Evolutionary conservation across 2,888 invertebrate species (phyloP).

Genomic region (Sepiola atlantica): DNA sequence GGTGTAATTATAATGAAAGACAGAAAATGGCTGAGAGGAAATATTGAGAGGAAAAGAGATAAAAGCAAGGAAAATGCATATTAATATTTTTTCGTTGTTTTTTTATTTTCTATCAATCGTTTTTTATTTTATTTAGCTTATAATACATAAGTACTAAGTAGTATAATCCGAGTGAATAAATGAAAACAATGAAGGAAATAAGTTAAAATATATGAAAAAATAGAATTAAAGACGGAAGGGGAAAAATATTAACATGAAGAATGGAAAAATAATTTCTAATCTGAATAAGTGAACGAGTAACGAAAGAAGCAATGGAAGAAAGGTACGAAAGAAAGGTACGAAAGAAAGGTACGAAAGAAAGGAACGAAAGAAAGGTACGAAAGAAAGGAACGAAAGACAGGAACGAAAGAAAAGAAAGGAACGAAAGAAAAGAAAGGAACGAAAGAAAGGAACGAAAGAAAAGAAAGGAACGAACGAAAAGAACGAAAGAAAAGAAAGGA

Average conservation of each 20-base stretch:
- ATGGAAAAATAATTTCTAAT: not conserved
- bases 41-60: too few species aligned
- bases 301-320: not conserved
- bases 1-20: too few species aligned
- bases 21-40: too few species aligned
- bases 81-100: too few species aligned
- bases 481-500: not conserved
- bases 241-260: not conserved
- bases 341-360: not conserved
- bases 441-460: not conserved
- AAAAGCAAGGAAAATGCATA: too few species aligned
- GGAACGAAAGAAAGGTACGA: not conserved
- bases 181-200: not conserved
- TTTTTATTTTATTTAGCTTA: too few species aligned
- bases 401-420: not conserved
- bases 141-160: too few species aligned
- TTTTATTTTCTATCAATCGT: too few species aligned
- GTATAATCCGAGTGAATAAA: not conserved
- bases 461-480: not conserved
- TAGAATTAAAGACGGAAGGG: not conserved
- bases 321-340: not conserved
- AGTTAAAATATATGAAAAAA: not conserved
- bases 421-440: not conserved
- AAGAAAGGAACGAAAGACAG: not conserved
- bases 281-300: not conserved